A percentile compares a stretch with the other conserved stretches of the same genome.
phyloP scores from a whole-genome alignment of 23 tunicate genomes.

The Styela plicata region DNA sequence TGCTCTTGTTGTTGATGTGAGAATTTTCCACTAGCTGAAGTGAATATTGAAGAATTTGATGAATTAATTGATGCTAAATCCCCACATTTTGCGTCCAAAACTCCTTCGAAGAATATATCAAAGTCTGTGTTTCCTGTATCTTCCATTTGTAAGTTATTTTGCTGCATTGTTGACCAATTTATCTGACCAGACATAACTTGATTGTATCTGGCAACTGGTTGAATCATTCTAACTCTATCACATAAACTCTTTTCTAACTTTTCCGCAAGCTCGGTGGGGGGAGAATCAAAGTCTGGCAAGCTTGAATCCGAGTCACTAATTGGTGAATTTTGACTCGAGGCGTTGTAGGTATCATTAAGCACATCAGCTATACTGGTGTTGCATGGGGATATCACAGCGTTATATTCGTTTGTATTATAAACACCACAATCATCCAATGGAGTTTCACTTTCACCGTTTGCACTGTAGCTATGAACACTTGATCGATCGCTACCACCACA shows the following conservation, averaged over 20 bases:
- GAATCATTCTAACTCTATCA: constrained; percentile 8
- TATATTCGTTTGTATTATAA: constrained; percentile 10
- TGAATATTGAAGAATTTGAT: constrained; percentile 8
- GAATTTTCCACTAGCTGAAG: neutral
- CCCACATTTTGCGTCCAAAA: neutral
- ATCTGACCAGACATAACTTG: neutral
- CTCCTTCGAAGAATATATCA: constrained; percentile 22
- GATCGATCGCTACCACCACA: constrained; percentile 7
- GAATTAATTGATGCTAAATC: neutral
- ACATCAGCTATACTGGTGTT: constrained; percentile 21
- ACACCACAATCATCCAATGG: neutral
- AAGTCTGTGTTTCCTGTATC: constrained; percentile 6
- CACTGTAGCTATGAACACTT: neutral
- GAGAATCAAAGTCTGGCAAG: neutral
- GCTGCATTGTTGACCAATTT: neutral
- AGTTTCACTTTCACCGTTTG: neutral
- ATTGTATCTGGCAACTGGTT: neutral
- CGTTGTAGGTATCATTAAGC: constrained; percentile 4
- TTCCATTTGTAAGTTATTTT: neutral
- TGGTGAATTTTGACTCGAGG: constrained; percentile 13
- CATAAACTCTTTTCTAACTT: constrained; percentile 11
- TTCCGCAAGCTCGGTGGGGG: neutral
- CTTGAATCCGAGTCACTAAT: neutral
- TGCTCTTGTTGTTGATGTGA: neutral
- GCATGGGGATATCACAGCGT: constrained; percentile 31